Evolutionary conservation across 2,797 vertebrate genomes (phyloP).

Genomic region (Alauda arvensis): DNA sequence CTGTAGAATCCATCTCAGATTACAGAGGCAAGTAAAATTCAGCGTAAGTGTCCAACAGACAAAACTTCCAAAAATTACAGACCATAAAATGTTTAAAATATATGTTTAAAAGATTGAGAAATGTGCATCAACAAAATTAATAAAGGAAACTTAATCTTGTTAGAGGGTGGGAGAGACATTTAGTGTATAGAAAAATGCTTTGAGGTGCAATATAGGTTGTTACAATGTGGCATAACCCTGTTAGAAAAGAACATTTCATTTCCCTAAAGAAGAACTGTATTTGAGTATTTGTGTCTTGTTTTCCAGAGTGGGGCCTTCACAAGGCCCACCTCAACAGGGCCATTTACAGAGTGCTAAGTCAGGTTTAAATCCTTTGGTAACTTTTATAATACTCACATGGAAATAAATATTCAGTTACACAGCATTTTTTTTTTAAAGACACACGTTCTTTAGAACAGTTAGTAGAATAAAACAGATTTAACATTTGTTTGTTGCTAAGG

Average conservation of each 20-base stretch:
- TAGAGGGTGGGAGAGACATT: slow-evolving; percentile 69
- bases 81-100: slow-evolving; percentile 83
- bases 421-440: slow-evolving; percentile 66
- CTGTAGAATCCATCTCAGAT: slow-evolving; percentile 73
- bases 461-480: slow-evolving; percentile 66
- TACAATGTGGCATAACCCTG: slow-evolving; percentile 71
- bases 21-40: slow-evolving; percentile 79
- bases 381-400: slow-evolving; percentile 77
- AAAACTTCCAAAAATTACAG: slow-evolving; percentile 74
- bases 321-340: slow-evolving; percentile 59
- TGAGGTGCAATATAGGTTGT: slow-evolving; percentile 61
- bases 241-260: slow-evolving; percentile 73
- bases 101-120: slow-evolving; percentile 75
- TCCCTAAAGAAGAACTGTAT: slow-evolving; percentile 73
- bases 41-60: slow-evolving; percentile 72
- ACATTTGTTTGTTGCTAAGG: slow-evolving; percentile 73
- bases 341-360: slow-evolving; percentile 63
- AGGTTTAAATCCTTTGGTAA: slow-evolving; percentile 88
- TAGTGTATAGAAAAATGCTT: slow-evolving; percentile 72
- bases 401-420: slow-evolving; percentile 82
- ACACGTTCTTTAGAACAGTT: slow-evolving; percentile 70
- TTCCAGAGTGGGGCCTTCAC: slow-evolving; percentile 58
- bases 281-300: slow-evolving; percentile 71
- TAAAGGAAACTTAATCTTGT: slow-evolving; percentile 72
- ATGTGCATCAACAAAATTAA: slow-evolving; percentile 71